Conservation (phyloP, 2,888 invertebrate genomes). For the Smittia sp. region DNA sequence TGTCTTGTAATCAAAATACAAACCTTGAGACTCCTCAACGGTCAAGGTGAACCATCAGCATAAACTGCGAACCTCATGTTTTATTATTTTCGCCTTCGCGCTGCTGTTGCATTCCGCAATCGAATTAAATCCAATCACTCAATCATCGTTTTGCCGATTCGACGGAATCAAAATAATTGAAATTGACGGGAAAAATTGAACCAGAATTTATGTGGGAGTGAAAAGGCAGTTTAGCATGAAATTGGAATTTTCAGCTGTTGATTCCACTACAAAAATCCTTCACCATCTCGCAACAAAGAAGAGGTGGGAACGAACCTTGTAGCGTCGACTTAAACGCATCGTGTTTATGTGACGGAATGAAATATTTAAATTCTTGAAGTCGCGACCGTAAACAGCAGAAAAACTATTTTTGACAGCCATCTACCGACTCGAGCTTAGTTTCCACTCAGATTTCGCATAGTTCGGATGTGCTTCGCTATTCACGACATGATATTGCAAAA, state of each 20-base stretch:
- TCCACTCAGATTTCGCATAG: background rate
- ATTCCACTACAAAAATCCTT: background rate
- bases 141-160: background rate
- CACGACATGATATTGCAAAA: background rate
- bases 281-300: background rate
- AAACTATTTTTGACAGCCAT: background rate
- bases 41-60: too few species aligned
- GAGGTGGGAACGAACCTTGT: background rate
- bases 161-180: background rate
- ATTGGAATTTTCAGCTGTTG: constrained; percentile 8
- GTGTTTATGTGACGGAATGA: background rate
- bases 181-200: background rate
- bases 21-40: too few species aligned
- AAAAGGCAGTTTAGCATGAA: background rate
- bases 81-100: too few species aligned
- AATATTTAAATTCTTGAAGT: background rate
- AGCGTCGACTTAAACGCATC: background rate
- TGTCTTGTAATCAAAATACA: too few species aligned
- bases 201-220: background rate
- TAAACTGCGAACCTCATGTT: too few species aligned
- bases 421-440: background rate
- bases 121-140: background rate
- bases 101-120: background rate
- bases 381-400: background rate
- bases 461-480: background rate